Conservation (phyloP, 2,888 invertebrate species). For the Drosophila siamana region DNA sequence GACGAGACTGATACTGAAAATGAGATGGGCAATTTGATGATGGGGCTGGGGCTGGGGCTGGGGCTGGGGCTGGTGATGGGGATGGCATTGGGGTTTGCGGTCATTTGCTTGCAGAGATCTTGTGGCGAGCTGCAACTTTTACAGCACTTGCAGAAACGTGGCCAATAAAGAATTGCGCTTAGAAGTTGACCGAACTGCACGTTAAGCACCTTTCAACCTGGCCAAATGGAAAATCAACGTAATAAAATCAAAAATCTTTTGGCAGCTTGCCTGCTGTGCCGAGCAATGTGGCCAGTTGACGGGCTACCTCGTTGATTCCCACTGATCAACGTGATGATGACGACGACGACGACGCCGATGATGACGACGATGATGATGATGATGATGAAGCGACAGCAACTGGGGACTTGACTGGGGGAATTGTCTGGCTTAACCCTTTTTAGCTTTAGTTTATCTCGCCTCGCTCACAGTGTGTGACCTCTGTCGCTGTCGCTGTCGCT, state of each 20-base stretch:
- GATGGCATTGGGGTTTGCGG: conserved; percentile 23
- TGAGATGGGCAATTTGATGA: conserved; percentile 5
- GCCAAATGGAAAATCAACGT: conserved; percentile 70
- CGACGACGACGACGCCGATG: conserved; percentile 14
- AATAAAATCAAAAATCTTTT: conserved; percentile 73
- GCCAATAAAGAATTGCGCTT: conserved; percentile 72
- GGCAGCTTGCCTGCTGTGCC: conserved; percentile 54
- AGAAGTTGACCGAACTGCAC: conserved; percentile 64
- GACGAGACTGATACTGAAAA: neutral
- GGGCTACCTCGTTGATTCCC: conserved; percentile 19
- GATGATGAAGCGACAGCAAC: conserved; percentile 29
- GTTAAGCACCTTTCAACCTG: conserved; percentile 80
- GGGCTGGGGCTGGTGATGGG: conserved; percentile 16
- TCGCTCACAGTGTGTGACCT: conserved; percentile 36
- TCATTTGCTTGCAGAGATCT: conserved; percentile 49
- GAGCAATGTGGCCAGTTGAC: conserved; percentile 37
- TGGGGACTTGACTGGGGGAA: conserved; percentile 15
- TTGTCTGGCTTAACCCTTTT: conserved; percentile 51
- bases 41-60: conserved; percentile 1
- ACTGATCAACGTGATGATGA: conserved; percentile 36
- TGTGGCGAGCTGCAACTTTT: conserved; percentile 24
- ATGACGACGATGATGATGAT: conserved; percentile 18
- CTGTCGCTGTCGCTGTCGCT: neutral
- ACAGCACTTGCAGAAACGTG: conserved; percentile 62
- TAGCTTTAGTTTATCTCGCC: conserved; percentile 33